Conservation (phyloP, 2,113 vertebrate species). For the Egretta garzetta region DNA sequence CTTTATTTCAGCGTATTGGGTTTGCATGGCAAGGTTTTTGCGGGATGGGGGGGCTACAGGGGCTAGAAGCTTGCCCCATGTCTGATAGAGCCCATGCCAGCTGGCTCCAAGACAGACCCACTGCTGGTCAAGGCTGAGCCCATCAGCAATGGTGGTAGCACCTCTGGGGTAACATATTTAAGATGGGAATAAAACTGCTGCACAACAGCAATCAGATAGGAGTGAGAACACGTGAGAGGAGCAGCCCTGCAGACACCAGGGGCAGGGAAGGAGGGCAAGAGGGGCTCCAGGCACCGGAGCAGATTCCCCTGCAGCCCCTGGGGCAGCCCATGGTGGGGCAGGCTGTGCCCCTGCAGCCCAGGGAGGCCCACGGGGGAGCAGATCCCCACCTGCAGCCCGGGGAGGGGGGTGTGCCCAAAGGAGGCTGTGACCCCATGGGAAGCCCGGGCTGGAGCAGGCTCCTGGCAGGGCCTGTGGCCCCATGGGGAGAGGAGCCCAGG, state of each 20-base stretch:
- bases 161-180: not conserved
- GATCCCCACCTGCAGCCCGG: not conserved
- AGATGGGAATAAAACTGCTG: not conserved
- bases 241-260: no score
- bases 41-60: not conserved
- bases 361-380: not conserved
- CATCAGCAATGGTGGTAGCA: fast-evolving
- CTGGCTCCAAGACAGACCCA: fast-evolving
- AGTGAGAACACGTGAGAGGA: not conserved
- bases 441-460: not conserved
- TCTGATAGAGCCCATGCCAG: not conserved
- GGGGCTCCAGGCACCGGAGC: fast-evolving
- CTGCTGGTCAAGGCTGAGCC: not conserved
- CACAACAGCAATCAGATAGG: not conserved
- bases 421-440: not conserved
- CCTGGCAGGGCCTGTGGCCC: not conserved
- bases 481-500: not conserved
- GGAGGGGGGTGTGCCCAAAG: not conserved
- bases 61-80: not conserved
- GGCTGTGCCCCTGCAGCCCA: not conserved
- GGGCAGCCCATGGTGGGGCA: not conserved
- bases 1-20: not conserved
- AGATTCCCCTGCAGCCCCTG: not conserved
- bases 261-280: not conserved
- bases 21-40: not conserved